These are phyloP conservation scores for Amphipyra tragopoginis DNA, from an alignment of 2,888 invertebrate species.

Conservation along the genomic window DNA sequence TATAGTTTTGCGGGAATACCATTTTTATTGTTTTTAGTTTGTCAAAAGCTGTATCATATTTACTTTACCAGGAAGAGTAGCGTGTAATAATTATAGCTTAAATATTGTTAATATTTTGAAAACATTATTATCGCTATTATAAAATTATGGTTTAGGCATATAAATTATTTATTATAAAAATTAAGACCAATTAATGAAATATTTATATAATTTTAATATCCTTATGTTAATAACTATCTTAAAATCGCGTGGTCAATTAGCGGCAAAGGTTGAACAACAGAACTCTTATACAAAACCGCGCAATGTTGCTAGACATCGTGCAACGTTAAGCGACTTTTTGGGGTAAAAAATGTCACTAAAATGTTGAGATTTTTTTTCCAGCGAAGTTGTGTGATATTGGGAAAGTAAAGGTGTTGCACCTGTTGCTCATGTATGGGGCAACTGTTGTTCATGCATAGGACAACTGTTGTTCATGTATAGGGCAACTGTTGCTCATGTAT, in stretches of 20 bases:
- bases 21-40: slow-evolving; percentile 24
- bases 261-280: background rate
- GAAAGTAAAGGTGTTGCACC: background rate
- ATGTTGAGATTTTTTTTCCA: background rate
- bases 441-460: too few relatives aligned
- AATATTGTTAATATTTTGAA: slow-evolving; percentile 40
- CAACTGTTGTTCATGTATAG: background rate
- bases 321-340: background rate
- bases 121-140: slow-evolving; percentile 25
- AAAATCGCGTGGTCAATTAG: slow-evolving; percentile 1
- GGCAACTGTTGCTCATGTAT: background rate
- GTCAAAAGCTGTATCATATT: slow-evolving; percentile 26
- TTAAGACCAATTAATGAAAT: slow-evolving; percentile 40
- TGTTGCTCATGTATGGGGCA: background rate
- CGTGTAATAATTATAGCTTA: slow-evolving; percentile 12
- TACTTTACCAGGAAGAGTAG: slow-evolving; percentile 11
- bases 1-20: slow-evolving; percentile 39
- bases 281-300: background rate
- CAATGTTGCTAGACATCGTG: background rate
- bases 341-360: background rate
- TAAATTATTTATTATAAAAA: slow-evolving; percentile 46
- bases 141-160: slow-evolving; percentile 41
- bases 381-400: background rate
- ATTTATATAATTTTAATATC: slow-evolving; percentile 41
- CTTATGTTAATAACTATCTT: slow-evolving; percentile 32